Percentiles rank a stretch among this genome's conserved stretches.
phyloP scores from a whole-genome alignment of 2,797 vertebrate species.

The Pseudocheirus occidentalis region DNA sequence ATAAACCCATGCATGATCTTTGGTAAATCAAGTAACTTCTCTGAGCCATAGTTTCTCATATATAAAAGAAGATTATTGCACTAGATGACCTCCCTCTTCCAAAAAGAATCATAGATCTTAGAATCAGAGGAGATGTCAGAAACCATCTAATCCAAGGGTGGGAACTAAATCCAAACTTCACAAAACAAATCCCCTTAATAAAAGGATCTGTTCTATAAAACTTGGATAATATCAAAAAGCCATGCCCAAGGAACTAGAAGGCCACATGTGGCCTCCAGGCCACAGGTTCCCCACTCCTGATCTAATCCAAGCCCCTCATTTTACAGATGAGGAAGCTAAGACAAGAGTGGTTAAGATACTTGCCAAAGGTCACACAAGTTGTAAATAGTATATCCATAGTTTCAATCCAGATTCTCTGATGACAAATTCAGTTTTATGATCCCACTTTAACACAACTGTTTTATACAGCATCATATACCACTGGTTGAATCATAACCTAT shows the following conservation, averaged over 20 bases:
- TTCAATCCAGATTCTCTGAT: neutral
- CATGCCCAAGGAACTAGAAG: too few species aligned
- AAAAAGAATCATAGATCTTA: neutral
- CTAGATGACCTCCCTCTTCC: neutral
- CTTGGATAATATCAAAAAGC: too few species aligned
- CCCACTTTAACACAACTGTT: neutral
- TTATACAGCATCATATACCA: neutral
- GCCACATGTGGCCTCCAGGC: too few species aligned
- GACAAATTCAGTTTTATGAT: neutral
- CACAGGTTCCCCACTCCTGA: too few species aligned
- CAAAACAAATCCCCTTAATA: too few species aligned
- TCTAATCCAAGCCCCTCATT: neutral
- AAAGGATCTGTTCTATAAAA: too few species aligned
- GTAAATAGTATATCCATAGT: neutral
- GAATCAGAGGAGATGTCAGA: neutral
- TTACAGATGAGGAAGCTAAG: neutral
- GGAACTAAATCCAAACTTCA: too few species aligned
- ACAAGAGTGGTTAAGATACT: neutral
- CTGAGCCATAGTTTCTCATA: neutral
- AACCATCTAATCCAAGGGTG: neutral
- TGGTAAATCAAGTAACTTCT: neutral
- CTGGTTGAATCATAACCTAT: slow-evolving; percentile 9
- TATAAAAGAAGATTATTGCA: neutral
- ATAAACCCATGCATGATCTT: neutral
- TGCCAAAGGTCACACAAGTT: neutral